phyloP scores from a whole-genome alignment of 2,113 vertebrate genomes.

The Cariama cristata region DNA sequence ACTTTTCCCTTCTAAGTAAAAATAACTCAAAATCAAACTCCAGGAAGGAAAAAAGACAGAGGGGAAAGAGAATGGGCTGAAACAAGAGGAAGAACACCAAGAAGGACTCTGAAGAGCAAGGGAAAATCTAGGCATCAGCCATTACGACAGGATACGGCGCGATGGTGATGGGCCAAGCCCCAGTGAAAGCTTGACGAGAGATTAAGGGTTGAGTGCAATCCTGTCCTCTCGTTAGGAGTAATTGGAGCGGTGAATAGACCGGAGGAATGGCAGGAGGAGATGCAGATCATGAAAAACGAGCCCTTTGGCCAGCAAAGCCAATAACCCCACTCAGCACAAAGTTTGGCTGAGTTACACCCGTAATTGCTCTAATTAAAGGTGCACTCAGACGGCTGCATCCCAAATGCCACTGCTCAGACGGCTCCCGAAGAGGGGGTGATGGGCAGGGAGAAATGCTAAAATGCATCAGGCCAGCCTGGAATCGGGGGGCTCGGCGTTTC shows the following conservation, averaged over 20 bases:
- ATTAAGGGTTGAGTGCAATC: neutral
- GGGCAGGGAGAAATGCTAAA: neutral
- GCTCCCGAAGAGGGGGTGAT: neutral
- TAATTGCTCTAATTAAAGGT: neutral
- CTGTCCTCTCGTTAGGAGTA: neutral
- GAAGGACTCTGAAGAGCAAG: neutral
- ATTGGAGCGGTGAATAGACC: neutral
- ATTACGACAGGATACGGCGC: neutral
- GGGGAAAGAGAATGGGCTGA: neutral
- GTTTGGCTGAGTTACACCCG: neutral
- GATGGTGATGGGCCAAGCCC: neutral
- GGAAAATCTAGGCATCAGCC: neutral
- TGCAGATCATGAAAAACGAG: neutral
- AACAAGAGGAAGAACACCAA: neutral
- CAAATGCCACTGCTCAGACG: neutral
- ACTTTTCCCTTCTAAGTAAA: neutral
- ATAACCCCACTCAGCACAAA: neutral
- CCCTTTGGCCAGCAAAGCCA: neutral
- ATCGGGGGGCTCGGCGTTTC: rapidly evolving
- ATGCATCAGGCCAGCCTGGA: neutral
- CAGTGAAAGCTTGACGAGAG: neutral
- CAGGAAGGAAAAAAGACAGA: neutral
- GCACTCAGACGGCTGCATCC: neutral
- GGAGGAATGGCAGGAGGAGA: neutral
- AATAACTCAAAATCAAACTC: neutral